These are phyloP conservation scores for Acipenser ruthenus DNA, from an alignment of 2,797 vertebrate species.

Conservation along the genomic window DNA sequence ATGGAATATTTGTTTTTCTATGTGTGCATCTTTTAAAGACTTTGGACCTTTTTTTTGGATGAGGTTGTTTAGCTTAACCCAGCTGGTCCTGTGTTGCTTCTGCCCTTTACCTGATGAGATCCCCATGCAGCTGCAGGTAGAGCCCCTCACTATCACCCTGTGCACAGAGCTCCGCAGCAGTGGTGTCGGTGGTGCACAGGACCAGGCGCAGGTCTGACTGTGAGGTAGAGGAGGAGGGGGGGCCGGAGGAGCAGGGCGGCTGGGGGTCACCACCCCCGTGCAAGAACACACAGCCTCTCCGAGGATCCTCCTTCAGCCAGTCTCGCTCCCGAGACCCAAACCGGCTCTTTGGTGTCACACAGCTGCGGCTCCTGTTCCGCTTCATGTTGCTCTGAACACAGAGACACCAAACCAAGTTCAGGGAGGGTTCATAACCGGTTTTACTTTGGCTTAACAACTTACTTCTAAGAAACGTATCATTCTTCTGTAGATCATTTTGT, in stretches of 20 bases:
- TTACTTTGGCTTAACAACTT: too few species aligned
- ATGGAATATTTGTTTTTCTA: too few species aligned
- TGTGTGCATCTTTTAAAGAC: too few species aligned
- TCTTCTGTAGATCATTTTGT: too few species aligned
- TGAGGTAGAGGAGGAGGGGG: constrained; percentile 45
- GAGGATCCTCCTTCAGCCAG: constrained; percentile 79
- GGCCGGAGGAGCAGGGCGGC: constrained; percentile 47
- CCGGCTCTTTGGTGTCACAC: constrained; percentile 72
- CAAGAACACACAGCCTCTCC: constrained; percentile 80
- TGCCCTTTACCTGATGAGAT: constrained; percentile 74
- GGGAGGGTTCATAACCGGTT: too few species aligned
- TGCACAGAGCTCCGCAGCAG: constrained; percentile 75
- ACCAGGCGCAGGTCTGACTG: constrained; percentile 77
- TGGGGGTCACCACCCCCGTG: constrained; percentile 58
- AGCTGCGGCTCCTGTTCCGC: constrained; percentile 74
- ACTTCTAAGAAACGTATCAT: too few species aligned
- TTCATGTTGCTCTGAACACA: constrained; percentile 83
- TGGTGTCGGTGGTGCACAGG: constrained; percentile 82
- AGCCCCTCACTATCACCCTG: constrained; percentile 69
- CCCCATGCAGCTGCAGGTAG: constrained; percentile 86
- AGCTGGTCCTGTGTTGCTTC: too few species aligned
- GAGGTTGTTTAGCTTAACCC: too few species aligned
- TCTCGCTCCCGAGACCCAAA: constrained; percentile 86
- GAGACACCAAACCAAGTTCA: constrained; percentile 15
- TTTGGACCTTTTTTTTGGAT: too few species aligned